Conservation (phyloP, 1,140 invertebrate species). For the Coptotermes formosanus region DNA sequence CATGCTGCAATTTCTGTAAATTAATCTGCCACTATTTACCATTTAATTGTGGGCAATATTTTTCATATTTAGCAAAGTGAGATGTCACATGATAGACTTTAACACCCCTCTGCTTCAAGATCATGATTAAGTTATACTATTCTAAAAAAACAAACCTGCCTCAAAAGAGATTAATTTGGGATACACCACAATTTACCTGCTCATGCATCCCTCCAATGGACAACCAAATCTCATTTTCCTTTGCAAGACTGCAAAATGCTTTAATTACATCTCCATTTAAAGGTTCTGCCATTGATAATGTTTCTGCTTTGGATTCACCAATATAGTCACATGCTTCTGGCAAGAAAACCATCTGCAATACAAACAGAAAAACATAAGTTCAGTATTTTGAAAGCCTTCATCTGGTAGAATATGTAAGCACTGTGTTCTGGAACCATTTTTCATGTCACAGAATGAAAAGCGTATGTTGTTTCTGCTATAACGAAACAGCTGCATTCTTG, state of each 20-base stretch:
- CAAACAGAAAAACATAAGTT: not conserved
- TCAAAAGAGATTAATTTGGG: too few species aligned
- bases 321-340: slow-evolving; percentile 96
- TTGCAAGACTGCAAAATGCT: slow-evolving; percentile 73
- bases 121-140: too few species aligned
- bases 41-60: too few species aligned
- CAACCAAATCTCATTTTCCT: slow-evolving; percentile 76
- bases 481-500: too few species aligned
- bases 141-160: too few species aligned
- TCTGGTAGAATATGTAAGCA: not conserved
- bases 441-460: not conserved
- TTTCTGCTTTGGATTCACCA: slow-evolving; percentile 69
- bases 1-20: too few species aligned
- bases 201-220: slow-evolving; percentile 94
- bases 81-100: too few species aligned
- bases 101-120: too few species aligned
- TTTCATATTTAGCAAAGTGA: too few species aligned
- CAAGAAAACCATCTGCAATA: slow-evolving; percentile 82
- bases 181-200: slow-evolving; percentile 51
- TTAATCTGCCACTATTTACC: too few species aligned
- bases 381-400: too few species aligned
- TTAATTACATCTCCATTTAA: slow-evolving; percentile 68
- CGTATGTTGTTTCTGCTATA: too few species aligned
- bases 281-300: slow-evolving; percentile 69
- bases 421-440: not conserved